Evolutionary conservation across 23 tunicate species (phyloP), one percentile per base, ranked within the genome.

Genomic region (Styela clava): DNA sequence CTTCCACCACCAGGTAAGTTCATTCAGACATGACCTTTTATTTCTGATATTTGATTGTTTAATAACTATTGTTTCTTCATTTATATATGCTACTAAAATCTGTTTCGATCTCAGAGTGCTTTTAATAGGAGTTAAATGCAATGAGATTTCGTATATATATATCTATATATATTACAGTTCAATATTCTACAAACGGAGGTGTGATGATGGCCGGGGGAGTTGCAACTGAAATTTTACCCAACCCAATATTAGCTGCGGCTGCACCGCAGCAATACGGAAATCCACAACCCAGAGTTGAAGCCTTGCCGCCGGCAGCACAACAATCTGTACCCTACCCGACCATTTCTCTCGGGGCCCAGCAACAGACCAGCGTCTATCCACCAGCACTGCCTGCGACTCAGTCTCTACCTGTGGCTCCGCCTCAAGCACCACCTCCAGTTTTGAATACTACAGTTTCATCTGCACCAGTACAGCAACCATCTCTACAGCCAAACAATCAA

Each of bases 1-100:
- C 74, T 73, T 18, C 78, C 83, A n/a, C 69, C 73, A 2, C 69
- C 83, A 71, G 77, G 77, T 71, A 71, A 3, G 34, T 34, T 44
- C 12, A 5, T 44, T 44, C 56, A 44, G n/a, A n/a, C n/a, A n/a
- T n/a, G n/a, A n/a, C n/a, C n/a, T n/a, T n/a, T n/a, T n/a, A n/a
- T n/a, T n/a, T n/a, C n/a, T n/a, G n/a, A n/a, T n/a, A n/a, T n/a
- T n/a, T n/a, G n/a, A n/a, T n/a, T n/a, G n/a, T n/a, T n/a, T n/a
- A n/a, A n/a, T n/a, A n/a, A n/a, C n/a, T n/a, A n/a, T n/a, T n/a
- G n/a, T n/a, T n/a, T n/a, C n/a, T n/a, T n/a, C n/a, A n/a, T n/a
- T n/a, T n/a, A n/a, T n/a, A n/a, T n/a, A n/a, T n/a, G n/a, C n/a
- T n/a, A n/a, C n/a, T n/a, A n/a, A n/a, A n/a, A n/a, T n/a, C n/a